These are phyloP conservation scores for Actenoides lindsayi DNA, from an alignment of 2,113 vertebrate species.

Conservation along the genomic window DNA sequence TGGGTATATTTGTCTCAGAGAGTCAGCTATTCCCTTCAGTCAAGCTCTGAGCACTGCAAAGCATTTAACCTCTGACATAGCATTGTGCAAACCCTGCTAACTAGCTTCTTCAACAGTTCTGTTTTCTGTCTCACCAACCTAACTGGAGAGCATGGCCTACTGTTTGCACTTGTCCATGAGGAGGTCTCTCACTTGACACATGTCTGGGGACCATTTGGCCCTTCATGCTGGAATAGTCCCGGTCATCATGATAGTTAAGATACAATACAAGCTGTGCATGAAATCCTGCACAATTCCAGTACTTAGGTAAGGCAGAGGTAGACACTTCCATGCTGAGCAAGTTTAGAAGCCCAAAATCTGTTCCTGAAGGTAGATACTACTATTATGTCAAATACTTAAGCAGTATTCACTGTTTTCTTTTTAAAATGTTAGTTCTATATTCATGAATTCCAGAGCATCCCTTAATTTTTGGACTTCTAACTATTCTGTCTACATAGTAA, in stretches of 20 bases:
- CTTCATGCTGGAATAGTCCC: background rate
- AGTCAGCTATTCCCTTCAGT: background rate
- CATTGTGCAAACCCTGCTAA: background rate
- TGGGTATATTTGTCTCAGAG: background rate
- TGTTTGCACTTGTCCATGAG: background rate
- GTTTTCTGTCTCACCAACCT: background rate
- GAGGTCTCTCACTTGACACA: background rate
- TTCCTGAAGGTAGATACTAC: background rate
- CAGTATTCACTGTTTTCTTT: background rate
- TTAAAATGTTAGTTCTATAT: background rate
- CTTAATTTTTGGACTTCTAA: background rate
- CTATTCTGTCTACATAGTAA: background rate
- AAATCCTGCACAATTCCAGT: background rate
- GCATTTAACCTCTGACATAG: rapidly evolving
- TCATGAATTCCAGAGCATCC: background rate
- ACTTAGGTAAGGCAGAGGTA: background rate
- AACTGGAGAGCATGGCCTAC: background rate
- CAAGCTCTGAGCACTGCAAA: background rate
- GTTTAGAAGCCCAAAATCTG: background rate
- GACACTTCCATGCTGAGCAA: background rate
- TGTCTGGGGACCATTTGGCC: background rate
- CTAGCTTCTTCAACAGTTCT: background rate
- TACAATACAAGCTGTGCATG: background rate
- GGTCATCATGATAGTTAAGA: background rate
- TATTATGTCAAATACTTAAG: background rate